phyloP scores from a whole-genome alignment of 37 sponge, comb jelly and placozoan genomes.

The Dysidea cf. avara region DNA sequence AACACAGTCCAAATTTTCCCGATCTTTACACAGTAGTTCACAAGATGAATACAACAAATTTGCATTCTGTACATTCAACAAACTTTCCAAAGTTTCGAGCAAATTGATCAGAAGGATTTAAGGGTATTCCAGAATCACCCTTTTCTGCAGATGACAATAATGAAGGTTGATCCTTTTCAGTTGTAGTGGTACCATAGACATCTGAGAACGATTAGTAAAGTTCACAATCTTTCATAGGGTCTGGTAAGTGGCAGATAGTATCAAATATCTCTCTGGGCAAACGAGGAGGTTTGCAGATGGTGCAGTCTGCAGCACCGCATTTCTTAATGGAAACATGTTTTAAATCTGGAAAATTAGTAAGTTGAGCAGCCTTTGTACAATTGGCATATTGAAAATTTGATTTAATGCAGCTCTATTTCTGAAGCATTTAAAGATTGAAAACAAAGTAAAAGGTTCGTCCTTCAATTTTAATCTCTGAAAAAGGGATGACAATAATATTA shows the following conservation, averaged over 20 bases:
- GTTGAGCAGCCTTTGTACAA: conserved; percentile 6
- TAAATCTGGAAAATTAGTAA: background rate
- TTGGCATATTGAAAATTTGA: background rate
- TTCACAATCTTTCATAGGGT: conserved; percentile 35
- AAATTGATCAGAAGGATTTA: conserved; percentile 44
- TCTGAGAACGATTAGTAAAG: conserved; percentile 29
- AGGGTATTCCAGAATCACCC: conserved; percentile 30
- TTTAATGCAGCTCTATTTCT: conserved; percentile 10
- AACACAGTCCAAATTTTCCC: background rate
- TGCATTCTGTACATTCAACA: conserved; percentile 14
- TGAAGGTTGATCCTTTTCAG: conserved; percentile 34
- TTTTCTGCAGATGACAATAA: background rate
- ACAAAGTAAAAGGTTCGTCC: conserved; percentile 3
- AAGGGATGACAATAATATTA: background rate
- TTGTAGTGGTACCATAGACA: conserved; percentile 26
- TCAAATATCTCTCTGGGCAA: conserved; percentile 29
- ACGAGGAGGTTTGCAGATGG: conserved; percentile 53
- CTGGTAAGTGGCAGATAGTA: conserved; percentile 40
- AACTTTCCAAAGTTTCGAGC: conserved; percentile 40
- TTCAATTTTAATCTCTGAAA: conserved; percentile 26
- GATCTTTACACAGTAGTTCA: conserved; percentile 9
- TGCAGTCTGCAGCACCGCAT: conserved; percentile 22
- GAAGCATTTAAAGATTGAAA: conserved; percentile 1
- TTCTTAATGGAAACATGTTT: conserved; percentile 33
- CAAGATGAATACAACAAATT: conserved; percentile 10